Base-by-base conservation (phyloP, 2,797 vertebrate species). In the Psittacula echo region DNA sequence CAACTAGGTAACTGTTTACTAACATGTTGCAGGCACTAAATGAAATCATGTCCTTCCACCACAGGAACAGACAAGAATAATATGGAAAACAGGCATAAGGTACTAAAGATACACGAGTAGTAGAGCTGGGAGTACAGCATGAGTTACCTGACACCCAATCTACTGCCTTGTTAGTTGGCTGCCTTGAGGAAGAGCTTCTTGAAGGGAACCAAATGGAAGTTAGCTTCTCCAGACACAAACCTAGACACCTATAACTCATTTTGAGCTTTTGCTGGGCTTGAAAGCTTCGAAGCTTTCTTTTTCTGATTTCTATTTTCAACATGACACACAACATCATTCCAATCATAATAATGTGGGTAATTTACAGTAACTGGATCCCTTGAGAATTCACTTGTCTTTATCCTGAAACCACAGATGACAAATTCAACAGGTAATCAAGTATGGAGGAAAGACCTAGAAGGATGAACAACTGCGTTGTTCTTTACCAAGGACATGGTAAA, bases 361-460 rank as follows among this genome's bases (percentile, higher is more conserved):
- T 74, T 82, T 82, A 67, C 64, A 93, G 67, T 9, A 75, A 64
- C 48, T 7, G 30, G 37, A 50, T 13, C 61, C 53, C 73, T 37
- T 20, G 5, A 54, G n/a, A 85, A 56, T n/a, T 42, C 21, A 10
- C 23, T 48, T n/a, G 27, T 79, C 56, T 39, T 15, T 7, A n/a
- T 26, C n/a, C 74, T 29, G 53, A 72, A 89, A 78, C 23, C 29
- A 72, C 0, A 3, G 74, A 56, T 3, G 7, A 65, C 86, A 86
- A 72, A 48, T 42, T 92, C 93, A 94, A 89, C 93, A 95, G 84
- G 89, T 81, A 85, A 85, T 39, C 9, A 32, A n/a, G 23, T 5
- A 11, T 0, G 0, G 51, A 89, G 44, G 72, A 90, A 88, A n/a
- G 74, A 41, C 74, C 60, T 39, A 82, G 66, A 90, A 75, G 27